phyloP scores from a whole-genome alignment of 2,113 vertebrate genomes.

The Nettapus auritus region DNA sequence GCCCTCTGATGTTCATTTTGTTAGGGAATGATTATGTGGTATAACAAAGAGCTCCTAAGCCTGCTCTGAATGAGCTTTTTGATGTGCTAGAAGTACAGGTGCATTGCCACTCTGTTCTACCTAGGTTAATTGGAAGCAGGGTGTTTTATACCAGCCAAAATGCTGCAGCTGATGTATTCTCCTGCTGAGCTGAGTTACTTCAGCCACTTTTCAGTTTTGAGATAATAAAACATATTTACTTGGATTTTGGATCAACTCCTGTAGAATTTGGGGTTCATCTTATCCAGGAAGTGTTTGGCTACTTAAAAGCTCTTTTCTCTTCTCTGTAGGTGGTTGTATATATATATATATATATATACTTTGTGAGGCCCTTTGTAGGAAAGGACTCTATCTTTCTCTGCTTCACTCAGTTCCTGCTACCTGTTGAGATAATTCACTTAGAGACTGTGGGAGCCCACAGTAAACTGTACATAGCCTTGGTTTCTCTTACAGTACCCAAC shows the following conservation, averaged over 20 bases:
- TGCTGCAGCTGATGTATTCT: neutral
- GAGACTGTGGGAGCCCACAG: neutral
- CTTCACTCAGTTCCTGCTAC: neutral
- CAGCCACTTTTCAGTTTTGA: neutral
- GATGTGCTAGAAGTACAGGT: neutral
- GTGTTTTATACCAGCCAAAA: neutral
- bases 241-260: neutral
- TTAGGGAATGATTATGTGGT: neutral
- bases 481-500: neutral
- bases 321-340: neutral
- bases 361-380: neutral
- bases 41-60: neutral
- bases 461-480: neutral
- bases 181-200: constrained; percentile 21
- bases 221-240: constrained; percentile 19
- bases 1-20: neutral
- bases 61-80: neutral
- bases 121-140: constrained; percentile 6
- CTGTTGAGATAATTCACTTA: neutral
- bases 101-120: neutral
- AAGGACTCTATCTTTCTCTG: neutral
- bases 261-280: neutral
- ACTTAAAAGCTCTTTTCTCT: neutral
- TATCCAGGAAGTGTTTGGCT: neutral
- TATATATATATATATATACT: neutral